Evolutionary conservation across 2,113 vertebrate genomes (phyloP), one percentile per base, ranked within the genome.

Genomic region (Podarcis raffonei): DNA sequence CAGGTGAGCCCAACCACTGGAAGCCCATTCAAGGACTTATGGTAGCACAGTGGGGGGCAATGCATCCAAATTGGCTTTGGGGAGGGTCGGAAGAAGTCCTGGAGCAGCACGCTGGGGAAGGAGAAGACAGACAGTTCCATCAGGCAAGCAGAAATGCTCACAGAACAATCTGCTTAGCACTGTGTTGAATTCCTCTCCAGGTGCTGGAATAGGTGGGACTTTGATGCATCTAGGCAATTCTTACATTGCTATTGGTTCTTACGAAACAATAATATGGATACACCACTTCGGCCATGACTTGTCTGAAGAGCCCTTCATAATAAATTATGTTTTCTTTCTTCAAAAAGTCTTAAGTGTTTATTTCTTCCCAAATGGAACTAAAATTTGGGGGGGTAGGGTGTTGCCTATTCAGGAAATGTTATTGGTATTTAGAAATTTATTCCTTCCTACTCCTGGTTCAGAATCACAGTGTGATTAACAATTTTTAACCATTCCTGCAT

Each of bases 401-500:
- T 57, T 42, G 16, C 32, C 13, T 20, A 62, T 66, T 53, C 69
- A 35, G 42, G 62, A 65, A 68, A 15, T 48, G 37, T 20, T 81
- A 76, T 9, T 35, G 3, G 18, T 53, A 13, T 53, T 66, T 77
- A 65, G 23, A 7, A 1, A 86, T 91, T 9, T 1, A 1, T 68
- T 16, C 1, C 35, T 74, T 39, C 71, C 23, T 11, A 30, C 48
- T 30, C 13, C 35, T 18, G 7, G 25, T n/a, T 74, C 68, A 15
- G 4, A 2, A 59, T 11, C 0, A 0, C 1, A 5, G 1, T 0
- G 69, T 53, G 65, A 13, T 69, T 48, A 48, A 11, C 48, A 42
- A 75, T 39, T 13, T 39, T n/a, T 0, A 0, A 5, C 0, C 0
- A 9, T 8, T 0, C 87, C n/a, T 53, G 4, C 37, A 8, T 0